phyloP scores from a whole-genome alignment of 2,888 invertebrate genomes.

The Herminia tarsipennalis region DNA sequence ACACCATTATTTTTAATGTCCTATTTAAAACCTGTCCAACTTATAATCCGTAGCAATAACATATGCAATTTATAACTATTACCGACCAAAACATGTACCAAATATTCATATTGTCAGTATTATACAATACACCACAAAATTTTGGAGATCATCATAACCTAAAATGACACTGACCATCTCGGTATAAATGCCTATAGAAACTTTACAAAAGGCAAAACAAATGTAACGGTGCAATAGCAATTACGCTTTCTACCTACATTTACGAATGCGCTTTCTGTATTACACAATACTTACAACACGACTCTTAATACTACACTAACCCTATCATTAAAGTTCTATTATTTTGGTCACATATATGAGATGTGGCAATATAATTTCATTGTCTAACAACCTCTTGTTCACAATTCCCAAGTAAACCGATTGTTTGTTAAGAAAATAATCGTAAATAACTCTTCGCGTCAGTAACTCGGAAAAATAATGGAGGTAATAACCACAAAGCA shows the following conservation, averaged over 20 bases:
- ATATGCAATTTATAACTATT: too few relatives aligned
- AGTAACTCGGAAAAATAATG: constrained; percentile 14
- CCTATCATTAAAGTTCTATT: constrained; percentile 56
- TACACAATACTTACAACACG: constrained; percentile 51
- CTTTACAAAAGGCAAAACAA: constrained; percentile 16
- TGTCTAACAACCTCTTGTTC: constrained; percentile 14
- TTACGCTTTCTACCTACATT: constrained; percentile 54
- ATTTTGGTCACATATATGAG: constrained; percentile 49
- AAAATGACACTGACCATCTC: constrained; percentile 10
- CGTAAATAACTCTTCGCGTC: constrained; percentile 9
- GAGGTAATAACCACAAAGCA: background rate
- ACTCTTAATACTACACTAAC: constrained; percentile 47
- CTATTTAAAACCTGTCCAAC: too few relatives aligned
- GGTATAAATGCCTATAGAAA: constrained; percentile 21
- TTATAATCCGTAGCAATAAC: too few relatives aligned
- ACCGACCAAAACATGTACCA: too few relatives aligned
- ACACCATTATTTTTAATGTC: too few relatives aligned
- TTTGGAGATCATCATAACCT: too few relatives aligned
- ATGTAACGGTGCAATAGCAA: constrained; percentile 29
- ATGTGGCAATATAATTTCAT: constrained; percentile 24
- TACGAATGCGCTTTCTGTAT: constrained; percentile 59
- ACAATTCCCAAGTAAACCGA: background rate
- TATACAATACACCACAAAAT: too few relatives aligned
- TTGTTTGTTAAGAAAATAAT: constrained; percentile 14
- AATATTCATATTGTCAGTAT: too few relatives aligned